Conservation (phyloP, 2,113 vertebrate species). For the Notechis scutatus region DNA sequence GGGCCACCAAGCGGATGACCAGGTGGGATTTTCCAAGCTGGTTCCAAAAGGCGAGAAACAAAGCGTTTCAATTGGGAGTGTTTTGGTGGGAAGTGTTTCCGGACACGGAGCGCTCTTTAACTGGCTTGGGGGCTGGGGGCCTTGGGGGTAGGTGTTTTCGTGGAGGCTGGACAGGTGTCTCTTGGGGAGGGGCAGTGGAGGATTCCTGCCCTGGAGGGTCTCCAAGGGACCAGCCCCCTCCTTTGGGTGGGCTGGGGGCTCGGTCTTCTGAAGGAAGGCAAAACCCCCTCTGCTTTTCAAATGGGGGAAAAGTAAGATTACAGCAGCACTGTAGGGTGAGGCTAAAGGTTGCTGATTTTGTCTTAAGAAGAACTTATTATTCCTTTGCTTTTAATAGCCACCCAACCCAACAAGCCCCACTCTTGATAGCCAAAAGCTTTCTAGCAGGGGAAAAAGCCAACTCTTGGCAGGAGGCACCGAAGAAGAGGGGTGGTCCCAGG, state of each 20-base stretch:
- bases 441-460: not conserved
- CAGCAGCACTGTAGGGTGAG: not conserved
- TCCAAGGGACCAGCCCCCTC: not conserved
- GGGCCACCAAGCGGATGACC: not conserved
- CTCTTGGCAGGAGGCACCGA: not conserved
- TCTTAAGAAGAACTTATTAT: not conserved
- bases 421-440: not conserved
- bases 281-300: not conserved
- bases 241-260: not conserved
- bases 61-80: not conserved
- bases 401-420: not conserved
- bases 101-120: not conserved
- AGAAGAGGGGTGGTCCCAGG: not conserved
- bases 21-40: not conserved
- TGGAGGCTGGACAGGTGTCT: not conserved
- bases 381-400: not conserved
- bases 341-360: not conserved
- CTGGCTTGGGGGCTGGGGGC: not conserved
- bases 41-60: not conserved
- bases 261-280: not conserved
- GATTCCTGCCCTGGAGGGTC: not conserved
- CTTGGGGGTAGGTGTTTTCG: not conserved
- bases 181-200: not conserved
- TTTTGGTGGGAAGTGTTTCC: not conserved
- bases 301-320: not conserved